These are phyloP conservation scores for Drosophila borealis DNA, from an alignment of 2,888 invertebrate genomes.

Conservation along the genomic window DNA sequence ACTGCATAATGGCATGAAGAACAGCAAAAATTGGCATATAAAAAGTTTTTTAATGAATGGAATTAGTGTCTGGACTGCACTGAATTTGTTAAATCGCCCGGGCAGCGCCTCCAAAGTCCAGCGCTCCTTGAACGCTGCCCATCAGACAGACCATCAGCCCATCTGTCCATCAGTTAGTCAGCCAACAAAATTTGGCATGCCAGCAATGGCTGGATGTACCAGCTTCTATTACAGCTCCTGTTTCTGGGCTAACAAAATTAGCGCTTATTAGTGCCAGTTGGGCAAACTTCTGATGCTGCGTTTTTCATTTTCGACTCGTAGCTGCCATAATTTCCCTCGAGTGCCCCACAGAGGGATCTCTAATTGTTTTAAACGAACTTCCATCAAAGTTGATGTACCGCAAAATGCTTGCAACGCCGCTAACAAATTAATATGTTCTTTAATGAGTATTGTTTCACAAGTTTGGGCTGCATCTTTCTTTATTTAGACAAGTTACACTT, in stretches of 20 bases:
- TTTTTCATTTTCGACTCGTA: slow-evolving; percentile 52
- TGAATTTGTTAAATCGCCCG: slow-evolving; percentile 74
- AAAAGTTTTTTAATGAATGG: slow-evolving; percentile 80
- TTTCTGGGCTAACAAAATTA: slow-evolving; percentile 72
- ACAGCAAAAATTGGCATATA: slow-evolving; percentile 74
- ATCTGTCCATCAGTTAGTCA: slow-evolving; percentile 27
- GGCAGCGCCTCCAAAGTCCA: slow-evolving; percentile 53
- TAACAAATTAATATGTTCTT: slow-evolving; percentile 58
- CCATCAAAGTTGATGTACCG: slow-evolving; percentile 61
- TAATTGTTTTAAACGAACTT: slow-evolving; percentile 76
- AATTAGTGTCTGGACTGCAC: slow-evolving; percentile 76
- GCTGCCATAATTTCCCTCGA: slow-evolving; percentile 66
- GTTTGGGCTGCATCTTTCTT: slow-evolving; percentile 16
- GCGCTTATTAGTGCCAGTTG: slow-evolving; percentile 78
- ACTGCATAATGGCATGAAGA: slow-evolving; percentile 61
- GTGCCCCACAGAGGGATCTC: slow-evolving; percentile 55
- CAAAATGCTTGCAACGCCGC: slow-evolving; percentile 58
- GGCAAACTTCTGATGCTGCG: slow-evolving; percentile 62
- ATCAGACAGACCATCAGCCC: slow-evolving; percentile 14
- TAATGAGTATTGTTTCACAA: slow-evolving; percentile 63
- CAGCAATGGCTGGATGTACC: slow-evolving; percentile 35
- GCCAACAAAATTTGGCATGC: slow-evolving; percentile 47
- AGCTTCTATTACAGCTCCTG: slow-evolving; percentile 13
- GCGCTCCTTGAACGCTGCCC: slow-evolving; percentile 28
- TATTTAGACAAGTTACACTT: slow-evolving; percentile 28